A percentile compares a stretch with the other conserved stretches of the same genome.
Conservation (phyloP, 2,888 invertebrate genomes). For the Parasteatoda lunata region DNA sequence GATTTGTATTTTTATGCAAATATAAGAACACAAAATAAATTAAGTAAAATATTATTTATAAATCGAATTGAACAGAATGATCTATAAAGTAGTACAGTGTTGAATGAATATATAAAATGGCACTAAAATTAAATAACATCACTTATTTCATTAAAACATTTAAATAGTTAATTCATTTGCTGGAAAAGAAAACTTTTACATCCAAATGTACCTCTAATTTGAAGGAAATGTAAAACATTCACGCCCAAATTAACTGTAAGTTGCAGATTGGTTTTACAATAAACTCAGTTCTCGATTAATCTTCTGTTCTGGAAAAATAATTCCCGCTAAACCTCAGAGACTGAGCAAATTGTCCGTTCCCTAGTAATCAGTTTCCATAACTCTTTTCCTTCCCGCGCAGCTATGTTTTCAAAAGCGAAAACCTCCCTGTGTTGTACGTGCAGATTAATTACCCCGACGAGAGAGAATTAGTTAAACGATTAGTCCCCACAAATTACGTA, state of each 20-base stretch:
- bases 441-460: constrained; percentile 53
- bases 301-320: constrained; percentile 43
- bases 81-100: too few relatives aligned
- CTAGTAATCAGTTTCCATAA: constrained; percentile 53
- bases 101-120: too few relatives aligned
- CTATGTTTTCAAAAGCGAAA: constrained; percentile 42
- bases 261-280: constrained; percentile 47
- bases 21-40: too few relatives aligned
- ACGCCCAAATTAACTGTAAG: constrained; percentile 33
- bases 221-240: constrained; percentile 22
- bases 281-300: constrained; percentile 52
- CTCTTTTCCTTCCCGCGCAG: constrained; percentile 17
- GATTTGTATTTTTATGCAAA: too few relatives aligned
- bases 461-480: constrained; percentile 55
- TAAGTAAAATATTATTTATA: too few relatives aligned
- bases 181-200: too few relatives aligned
- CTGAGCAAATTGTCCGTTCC: constrained; percentile 37
- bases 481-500: constrained; percentile 49
- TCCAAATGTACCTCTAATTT: background rate
- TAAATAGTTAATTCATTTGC: too few relatives aligned
- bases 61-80: too few relatives aligned
- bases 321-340: constrained; percentile 35
- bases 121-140: too few relatives aligned
- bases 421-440: constrained; percentile 48
- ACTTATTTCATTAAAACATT: too few relatives aligned